A percentile compares a stretch with the other conserved stretches of the same genome.
phyloP scores from a whole-genome alignment of 2,888 invertebrate genomes.

The Mellilla xanthometata region DNA sequence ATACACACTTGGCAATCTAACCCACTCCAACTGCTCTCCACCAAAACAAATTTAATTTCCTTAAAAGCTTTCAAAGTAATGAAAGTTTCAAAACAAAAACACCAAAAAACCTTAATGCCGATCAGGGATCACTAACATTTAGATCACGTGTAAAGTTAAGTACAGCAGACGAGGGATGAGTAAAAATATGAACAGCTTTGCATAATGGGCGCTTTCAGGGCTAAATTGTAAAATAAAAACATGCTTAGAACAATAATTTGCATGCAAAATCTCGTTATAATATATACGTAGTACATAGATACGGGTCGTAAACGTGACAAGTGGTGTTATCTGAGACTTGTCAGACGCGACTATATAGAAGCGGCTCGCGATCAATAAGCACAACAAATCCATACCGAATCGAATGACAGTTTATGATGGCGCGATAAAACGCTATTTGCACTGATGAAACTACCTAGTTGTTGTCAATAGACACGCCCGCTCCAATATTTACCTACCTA shows the following conservation, averaged over 20 bases:
- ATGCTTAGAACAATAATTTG: constrained; percentile 20
- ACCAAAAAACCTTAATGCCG: constrained; percentile 8
- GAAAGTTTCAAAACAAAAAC: constrained; percentile 13
- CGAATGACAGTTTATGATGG: constrained; percentile 46
- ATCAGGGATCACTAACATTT: constrained; percentile 17
- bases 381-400: constrained; percentile 48
- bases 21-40: constrained; percentile 7
- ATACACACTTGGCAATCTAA: constrained; percentile 1
- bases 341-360: constrained; percentile 46
- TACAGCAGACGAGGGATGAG: constrained; percentile 14
- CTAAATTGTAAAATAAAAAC: constrained; percentile 8
- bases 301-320: constrained; percentile 43
- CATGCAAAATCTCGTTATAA: constrained; percentile 31
- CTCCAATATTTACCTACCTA: constrained; percentile 1
- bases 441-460: constrained; percentile 33
- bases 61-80: constrained; percentile 23
- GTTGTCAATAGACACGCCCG: constrained; percentile 1
- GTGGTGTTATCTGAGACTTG: constrained; percentile 48
- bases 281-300: constrained; percentile 34
- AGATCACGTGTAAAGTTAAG: constrained; percentile 20
- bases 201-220: constrained; percentile 8
- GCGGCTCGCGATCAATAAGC: constrained; percentile 47
- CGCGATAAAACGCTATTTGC: constrained; percentile 44
- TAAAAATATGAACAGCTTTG: constrained; percentile 16
- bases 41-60: constrained; percentile 14